Evolutionary conservation across 1,140 invertebrate genomes (phyloP).

Genomic region (Magallana angulata): DNA sequence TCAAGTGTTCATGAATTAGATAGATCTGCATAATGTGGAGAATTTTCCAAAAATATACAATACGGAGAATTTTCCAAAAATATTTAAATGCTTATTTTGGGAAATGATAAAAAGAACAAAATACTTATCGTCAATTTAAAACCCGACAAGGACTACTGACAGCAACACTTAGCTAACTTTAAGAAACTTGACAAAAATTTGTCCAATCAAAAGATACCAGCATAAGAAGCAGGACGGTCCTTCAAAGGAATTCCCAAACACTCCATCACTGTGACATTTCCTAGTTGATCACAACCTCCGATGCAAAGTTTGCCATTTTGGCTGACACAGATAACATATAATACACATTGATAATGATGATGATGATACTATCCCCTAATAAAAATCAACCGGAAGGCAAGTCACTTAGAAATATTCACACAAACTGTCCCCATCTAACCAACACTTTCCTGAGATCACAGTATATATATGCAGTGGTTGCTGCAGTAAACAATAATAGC

Average conservation of each 20-base stretch:
- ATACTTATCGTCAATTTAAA: too few species aligned
- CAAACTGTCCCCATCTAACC: not conserved
- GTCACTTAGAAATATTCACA: not conserved
- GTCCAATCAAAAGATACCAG: not conserved
- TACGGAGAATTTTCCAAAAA: too few species aligned
- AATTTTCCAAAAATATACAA: too few species aligned
- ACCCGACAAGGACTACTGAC: too few species aligned
- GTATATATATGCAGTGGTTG: not conserved
- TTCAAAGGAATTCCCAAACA: not conserved
- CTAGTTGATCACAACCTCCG: too few species aligned
- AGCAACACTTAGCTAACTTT: too few species aligned
- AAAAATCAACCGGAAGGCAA: not conserved
- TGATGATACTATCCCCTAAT: not conserved
- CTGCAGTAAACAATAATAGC: not conserved
- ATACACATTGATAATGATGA: not conserved
- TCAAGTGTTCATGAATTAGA: too few species aligned
- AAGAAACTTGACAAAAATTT: too few species aligned
- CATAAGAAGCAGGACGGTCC: conserved; percentile 13
- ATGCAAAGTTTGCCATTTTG: too few species aligned
- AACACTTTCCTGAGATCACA: not conserved
- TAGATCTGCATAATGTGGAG: too few species aligned
- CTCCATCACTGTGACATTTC: not conserved
- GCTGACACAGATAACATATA: not conserved
- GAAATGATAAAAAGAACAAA: too few species aligned
- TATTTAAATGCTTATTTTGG: too few species aligned